A percentile compares a stretch with the other conserved stretches of the same genome.
phyloP scores from a whole-genome alignment of 2,113 vertebrate species.

The Phocoena sinus region DNA sequence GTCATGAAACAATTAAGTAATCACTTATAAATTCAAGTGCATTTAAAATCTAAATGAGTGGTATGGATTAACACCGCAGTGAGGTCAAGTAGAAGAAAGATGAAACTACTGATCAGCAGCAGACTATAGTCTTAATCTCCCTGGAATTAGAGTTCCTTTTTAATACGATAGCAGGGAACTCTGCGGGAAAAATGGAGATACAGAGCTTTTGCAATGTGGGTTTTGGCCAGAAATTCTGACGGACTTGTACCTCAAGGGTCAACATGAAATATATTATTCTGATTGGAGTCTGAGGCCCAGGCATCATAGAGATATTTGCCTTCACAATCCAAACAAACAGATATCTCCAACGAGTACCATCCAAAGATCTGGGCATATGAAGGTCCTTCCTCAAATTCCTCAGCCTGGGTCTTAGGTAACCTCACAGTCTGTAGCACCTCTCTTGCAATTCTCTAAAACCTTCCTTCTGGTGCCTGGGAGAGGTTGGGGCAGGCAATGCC shows the following conservation, averaged over 20 bases:
- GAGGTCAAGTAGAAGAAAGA: background rate
- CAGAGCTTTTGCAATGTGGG: background rate
- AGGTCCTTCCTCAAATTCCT: background rate
- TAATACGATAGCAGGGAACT: background rate
- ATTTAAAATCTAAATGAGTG: background rate
- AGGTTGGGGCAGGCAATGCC: background rate
- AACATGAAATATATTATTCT: background rate
- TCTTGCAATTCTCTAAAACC: background rate
- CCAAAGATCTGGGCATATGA: background rate
- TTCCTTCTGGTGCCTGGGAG: background rate
- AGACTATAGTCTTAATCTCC: background rate
- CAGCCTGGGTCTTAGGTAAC: background rate
- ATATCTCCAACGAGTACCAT: background rate
- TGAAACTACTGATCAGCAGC: background rate
- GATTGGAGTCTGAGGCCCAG: background rate
- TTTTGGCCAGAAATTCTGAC: background rate
- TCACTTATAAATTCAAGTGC: background rate
- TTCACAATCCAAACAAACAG: background rate
- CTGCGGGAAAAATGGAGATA: background rate
- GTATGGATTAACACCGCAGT: background rate
- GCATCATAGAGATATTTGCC: background rate
- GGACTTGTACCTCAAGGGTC: background rate
- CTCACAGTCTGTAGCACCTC: background rate
- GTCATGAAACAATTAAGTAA: background rate
- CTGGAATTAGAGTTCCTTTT: background rate